Evolutionary conservation across 2,797 vertebrate genomes (phyloP).

Genomic region (Mus spretus): DNA sequence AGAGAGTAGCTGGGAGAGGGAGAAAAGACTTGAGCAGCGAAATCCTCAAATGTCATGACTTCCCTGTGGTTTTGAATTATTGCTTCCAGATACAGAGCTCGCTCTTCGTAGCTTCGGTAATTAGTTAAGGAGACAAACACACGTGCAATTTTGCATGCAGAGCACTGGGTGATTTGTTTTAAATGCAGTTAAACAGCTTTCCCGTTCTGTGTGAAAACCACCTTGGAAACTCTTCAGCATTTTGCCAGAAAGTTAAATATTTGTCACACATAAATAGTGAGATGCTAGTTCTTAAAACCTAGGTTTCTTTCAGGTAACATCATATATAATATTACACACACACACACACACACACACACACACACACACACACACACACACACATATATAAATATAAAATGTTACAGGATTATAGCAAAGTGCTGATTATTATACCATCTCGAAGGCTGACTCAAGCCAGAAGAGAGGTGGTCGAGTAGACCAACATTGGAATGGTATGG

Average conservation of each 20-base stretch:
- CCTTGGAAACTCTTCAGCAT: not conserved
- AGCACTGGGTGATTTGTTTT: not conserved
- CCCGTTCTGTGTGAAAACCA: rapidly evolving
- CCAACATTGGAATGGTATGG: too few species aligned
- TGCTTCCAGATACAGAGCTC: constrained; percentile 98
- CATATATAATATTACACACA: not conserved
- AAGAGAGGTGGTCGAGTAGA: not conserved
- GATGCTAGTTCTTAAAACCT: constrained; percentile 15
- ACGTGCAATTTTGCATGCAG: not conserved
- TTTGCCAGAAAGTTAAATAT: constrained; percentile 52
- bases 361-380: too few species aligned
- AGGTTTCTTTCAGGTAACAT: not conserved
- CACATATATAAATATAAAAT: too few species aligned
- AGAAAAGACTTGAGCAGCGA: constrained; percentile 97
- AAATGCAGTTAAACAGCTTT: not conserved
- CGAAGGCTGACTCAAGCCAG: constrained; percentile 30
- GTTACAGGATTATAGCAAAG: constrained; percentile 2
- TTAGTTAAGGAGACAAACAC: constrained; percentile 88
- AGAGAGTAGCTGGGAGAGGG: constrained; percentile 95
- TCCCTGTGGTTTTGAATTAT: constrained; percentile 99
- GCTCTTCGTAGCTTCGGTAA: constrained; percentile 95
- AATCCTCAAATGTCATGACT: constrained; percentile 99
- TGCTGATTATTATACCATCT: not conserved
- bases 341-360: too few species aligned
- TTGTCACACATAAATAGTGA: not conserved